Percentiles rank a stretch among this genome's conserved stretches.
These are phyloP conservation scores for Poliocrania exsul DNA, from an alignment of 2,797 vertebrate genomes.

Conservation along the genomic window DNA sequence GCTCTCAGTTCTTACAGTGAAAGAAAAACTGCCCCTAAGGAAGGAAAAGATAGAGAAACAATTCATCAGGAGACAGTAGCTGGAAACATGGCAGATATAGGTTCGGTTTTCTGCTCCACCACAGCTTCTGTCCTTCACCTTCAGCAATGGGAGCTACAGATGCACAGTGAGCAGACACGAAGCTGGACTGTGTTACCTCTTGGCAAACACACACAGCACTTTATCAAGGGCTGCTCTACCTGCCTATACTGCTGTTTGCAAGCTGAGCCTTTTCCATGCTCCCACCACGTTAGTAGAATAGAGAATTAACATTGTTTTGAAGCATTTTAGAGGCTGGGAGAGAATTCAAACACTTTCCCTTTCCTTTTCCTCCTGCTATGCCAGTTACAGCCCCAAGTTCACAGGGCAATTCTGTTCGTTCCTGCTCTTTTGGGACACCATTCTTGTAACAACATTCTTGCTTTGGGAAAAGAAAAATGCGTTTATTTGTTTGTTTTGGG, in stretches of 20 bases:
- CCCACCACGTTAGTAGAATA: background rate
- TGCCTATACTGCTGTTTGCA: background rate
- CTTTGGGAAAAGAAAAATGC: background rate
- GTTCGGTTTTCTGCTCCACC: background rate
- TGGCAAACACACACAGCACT: background rate
- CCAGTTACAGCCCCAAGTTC: background rate
- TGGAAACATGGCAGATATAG: background rate
- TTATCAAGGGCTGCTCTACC: background rate
- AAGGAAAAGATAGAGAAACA: background rate
- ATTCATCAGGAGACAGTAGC: background rate
- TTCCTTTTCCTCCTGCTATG: background rate
- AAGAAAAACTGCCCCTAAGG: background rate
- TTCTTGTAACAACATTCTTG: background rate
- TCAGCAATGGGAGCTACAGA: background rate
- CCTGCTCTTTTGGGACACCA: background rate
- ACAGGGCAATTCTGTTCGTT: background rate
- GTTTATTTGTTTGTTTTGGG: conserved; percentile 27
- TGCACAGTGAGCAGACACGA: background rate
- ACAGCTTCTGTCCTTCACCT: background rate
- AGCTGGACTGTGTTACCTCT: background rate
- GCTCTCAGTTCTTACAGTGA: background rate
- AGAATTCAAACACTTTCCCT: conserved; percentile 10
- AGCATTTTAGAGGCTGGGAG: conserved; percentile 16
- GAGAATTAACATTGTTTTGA: background rate
- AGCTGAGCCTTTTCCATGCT: background rate